Base-by-base conservation (phyloP, 2,113 vertebrate species). In the Coryphaenoides rupestris region DNA sequence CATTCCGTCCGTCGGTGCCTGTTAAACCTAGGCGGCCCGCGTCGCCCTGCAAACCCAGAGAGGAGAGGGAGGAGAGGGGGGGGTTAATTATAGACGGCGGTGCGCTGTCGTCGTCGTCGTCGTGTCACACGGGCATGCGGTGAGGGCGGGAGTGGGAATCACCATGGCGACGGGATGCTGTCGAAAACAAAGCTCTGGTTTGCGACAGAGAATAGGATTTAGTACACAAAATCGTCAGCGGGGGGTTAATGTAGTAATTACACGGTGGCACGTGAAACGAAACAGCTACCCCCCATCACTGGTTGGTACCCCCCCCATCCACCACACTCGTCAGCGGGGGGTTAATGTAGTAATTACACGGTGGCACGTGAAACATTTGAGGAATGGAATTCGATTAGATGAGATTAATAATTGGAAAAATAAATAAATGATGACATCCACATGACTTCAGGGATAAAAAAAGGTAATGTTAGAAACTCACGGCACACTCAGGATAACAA, bases 1-100 rank as follows among this genome's bases (percentile, higher is more conserved):
- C 94, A 82, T 88, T 93, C 23, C 86, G 88, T 49, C 93, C 94
- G 81, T 77, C 87, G 62, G 83, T 58, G 66, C 94, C 93, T 81
- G 87, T 78, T 74, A 91, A 86, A 16, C 94, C 94, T 9, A 86
- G 76, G 0, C 59, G 58, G 14, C 94, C 94, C 61, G 70, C 74
- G 75, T 93, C 92, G 61, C 95, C 95, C 95, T 96, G 88, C 63
- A 68, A 74, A 75, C 53, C 73, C 49, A 84, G 82, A 84, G 82
- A 69, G 66, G 16, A 66, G 33, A 16, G 45, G n/a, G n/a, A n/a
- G n/a, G n/a, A n/a, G n/a, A n/a, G n/a, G n/a, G n/a, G n/a, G 21
- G 58, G 26, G 1, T 75, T 81, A 58, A 78, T 0, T 14, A 3
- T 22, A 19, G 6, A 40, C 33, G 9, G 21, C 40, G 5, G 56